phyloP scores from a whole-genome alignment of 2,888 invertebrate species.

The Muscina levida region DNA sequence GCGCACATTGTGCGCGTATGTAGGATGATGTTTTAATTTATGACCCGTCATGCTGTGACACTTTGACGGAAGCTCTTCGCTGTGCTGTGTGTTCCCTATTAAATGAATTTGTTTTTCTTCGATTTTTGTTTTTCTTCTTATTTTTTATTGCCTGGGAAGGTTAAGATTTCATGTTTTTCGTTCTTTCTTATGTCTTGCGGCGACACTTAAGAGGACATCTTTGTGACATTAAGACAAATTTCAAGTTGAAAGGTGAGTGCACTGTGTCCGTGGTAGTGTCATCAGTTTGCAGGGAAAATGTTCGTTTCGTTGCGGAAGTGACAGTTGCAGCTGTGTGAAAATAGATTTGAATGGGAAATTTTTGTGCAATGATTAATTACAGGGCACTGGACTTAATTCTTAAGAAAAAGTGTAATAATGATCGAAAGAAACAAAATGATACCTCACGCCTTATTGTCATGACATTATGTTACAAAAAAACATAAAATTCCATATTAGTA shows the following conservation, averaged over 20 bases:
- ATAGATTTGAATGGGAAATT: too few relatives aligned
- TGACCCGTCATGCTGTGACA: conserved; percentile 63
- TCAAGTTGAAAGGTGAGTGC: conserved; percentile 63
- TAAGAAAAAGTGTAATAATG: too few relatives aligned
- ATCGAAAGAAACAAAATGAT: too few relatives aligned
- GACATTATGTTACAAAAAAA: too few relatives aligned
- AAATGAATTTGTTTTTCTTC: neutral
- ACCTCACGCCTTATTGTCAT: too few relatives aligned
- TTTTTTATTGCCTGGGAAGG: conserved; percentile 46
- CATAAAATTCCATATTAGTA: too few relatives aligned
- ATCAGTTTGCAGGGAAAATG: conserved; percentile 31
- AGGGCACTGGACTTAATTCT: too few relatives aligned
- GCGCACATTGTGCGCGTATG: too few relatives aligned
- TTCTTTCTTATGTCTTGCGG: conserved; percentile 7
- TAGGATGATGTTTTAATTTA: conserved; percentile 47
- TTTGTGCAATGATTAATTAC: too few relatives aligned
- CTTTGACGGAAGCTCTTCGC: conserved; percentile 62
- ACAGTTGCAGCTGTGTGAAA: conserved; percentile 8
- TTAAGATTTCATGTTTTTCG: conserved; percentile 45
- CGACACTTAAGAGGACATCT: conserved; percentile 64
- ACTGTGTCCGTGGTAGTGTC: conserved; percentile 48
- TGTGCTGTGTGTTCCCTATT: neutral
- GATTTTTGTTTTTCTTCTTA: conserved; percentile 28
- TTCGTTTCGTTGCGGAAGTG: neutral
- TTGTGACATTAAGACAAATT: conserved; percentile 64